phyloP scores from a whole-genome alignment of 2,113 vertebrate species.

The Thryonomys swinderianus region DNA sequence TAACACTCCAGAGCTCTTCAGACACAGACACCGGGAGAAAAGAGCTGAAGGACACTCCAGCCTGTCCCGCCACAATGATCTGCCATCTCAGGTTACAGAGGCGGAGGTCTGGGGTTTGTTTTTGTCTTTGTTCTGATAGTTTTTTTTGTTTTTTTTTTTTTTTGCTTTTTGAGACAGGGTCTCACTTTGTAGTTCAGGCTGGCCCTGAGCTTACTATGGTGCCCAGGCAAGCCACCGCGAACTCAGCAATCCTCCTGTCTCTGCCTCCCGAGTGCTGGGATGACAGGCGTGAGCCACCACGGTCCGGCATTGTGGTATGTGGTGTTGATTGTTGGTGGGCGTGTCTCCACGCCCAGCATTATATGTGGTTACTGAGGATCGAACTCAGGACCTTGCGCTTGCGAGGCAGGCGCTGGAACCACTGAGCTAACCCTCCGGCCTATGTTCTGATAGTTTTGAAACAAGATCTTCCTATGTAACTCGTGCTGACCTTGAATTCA shows the following conservation, averaged over 20 bases:
- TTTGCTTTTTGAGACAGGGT: not conserved
- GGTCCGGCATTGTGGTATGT: too few species aligned
- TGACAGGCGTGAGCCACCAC: too few species aligned
- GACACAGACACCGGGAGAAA: not conserved
- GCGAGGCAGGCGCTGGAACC: too few species aligned
- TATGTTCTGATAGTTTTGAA: not conserved
- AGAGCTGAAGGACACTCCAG: not conserved
- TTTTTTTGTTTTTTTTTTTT: not conserved
- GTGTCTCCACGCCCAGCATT: too few species aligned
- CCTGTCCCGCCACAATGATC: not conserved
- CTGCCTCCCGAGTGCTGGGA: too few species aligned
- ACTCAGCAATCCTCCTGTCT: too few species aligned
- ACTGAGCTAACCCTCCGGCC: too few species aligned
- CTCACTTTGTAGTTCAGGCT: not conserved
- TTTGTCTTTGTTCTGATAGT: too few species aligned
- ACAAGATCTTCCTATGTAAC: not conserved
- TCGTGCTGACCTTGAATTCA: not conserved
- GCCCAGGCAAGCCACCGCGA: not conserved
- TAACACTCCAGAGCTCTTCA: not conserved
- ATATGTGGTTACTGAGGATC: too few species aligned
- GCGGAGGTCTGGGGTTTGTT: not conserved
- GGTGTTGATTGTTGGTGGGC: too few species aligned
- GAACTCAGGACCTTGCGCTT: too few species aligned
- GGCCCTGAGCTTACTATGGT: too few species aligned
- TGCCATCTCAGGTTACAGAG: not conserved